Conservation (phyloP, 2,113 vertebrate genomes). For the Melospiza georgiana region DNA sequence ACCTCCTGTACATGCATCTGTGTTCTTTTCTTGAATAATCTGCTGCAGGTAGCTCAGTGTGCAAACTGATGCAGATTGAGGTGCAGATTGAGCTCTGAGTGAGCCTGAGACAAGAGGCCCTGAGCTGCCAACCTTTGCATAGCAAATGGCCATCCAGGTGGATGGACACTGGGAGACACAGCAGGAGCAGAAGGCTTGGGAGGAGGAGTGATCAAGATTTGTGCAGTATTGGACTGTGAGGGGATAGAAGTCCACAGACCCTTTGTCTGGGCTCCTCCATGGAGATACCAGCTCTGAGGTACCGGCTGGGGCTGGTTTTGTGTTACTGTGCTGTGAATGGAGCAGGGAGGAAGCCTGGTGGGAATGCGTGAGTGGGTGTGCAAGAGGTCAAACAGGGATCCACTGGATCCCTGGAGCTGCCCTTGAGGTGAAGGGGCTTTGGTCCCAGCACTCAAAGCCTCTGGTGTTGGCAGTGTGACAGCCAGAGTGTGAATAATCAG, state of each 20-base stretch:
- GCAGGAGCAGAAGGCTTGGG: accelerated
- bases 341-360: accelerated
- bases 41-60: neutral
- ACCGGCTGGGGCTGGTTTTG: neutral
- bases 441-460: neutral
- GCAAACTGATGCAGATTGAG: neutral
- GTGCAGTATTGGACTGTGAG: accelerated
- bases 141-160: accelerated
- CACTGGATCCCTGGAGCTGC: accelerated
- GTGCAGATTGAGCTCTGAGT: neutral
- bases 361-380: neutral
- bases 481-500: neutral
- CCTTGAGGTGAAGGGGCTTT: accelerated
- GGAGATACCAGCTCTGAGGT: neutral
- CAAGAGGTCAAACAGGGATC: accelerated
- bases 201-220: neutral
- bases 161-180: neutral
- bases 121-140: neutral
- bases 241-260: neutral
- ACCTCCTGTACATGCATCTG: accelerated
- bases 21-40: neutral
- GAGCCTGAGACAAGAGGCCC: neutral
- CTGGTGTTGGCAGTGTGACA: neutral
- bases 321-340: accelerated
- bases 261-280: neutral